Evolutionary conservation across 1,140 invertebrate species (phyloP).

Genomic region (Papilio polytes): DNA sequence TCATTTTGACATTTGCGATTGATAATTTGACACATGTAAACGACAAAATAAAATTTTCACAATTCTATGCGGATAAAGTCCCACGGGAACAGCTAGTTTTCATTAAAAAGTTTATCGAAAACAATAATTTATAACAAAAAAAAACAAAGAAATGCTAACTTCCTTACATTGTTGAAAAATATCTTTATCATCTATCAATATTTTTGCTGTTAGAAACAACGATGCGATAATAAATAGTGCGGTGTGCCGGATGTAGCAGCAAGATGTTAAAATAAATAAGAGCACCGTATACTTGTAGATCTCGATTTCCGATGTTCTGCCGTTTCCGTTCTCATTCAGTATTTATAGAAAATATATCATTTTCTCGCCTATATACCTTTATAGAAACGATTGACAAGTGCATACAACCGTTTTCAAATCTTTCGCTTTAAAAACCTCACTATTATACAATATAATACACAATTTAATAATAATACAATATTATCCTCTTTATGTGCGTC

Average conservation of each 20-base stretch:
- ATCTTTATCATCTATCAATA: slow-evolving; percentile 1
- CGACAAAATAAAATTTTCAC: too few species aligned
- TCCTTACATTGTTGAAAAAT: slow-evolving; percentile 4
- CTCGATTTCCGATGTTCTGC: slow-evolving; percentile 36
- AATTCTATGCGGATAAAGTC: too few species aligned
- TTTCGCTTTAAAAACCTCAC: not conserved
- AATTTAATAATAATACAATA: too few species aligned
- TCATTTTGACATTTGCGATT: too few species aligned
- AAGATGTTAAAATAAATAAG: slow-evolving; percentile 38
- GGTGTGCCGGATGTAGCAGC: slow-evolving; percentile 25
- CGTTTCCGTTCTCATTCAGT: slow-evolving; percentile 33
- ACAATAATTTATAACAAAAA: not conserved
- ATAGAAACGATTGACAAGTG: not conserved
- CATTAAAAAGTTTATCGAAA: not conserved
- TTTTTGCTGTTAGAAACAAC: slow-evolving; percentile 8
- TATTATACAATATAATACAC: too few species aligned
- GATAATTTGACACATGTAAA: too few species aligned
- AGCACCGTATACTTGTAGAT: slow-evolving; percentile 24
- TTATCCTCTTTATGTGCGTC: too few species aligned
- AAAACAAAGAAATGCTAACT: not conserved
- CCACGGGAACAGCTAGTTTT: too few species aligned
- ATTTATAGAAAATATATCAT: slow-evolving; percentile 38
- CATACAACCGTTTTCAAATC: not conserved
- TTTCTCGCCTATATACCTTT: slow-evolving; percentile 29
- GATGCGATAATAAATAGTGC: slow-evolving; percentile 24